Conservation (phyloP, 2,113 vertebrate genomes). For the Isichthys henryi region DNA sequence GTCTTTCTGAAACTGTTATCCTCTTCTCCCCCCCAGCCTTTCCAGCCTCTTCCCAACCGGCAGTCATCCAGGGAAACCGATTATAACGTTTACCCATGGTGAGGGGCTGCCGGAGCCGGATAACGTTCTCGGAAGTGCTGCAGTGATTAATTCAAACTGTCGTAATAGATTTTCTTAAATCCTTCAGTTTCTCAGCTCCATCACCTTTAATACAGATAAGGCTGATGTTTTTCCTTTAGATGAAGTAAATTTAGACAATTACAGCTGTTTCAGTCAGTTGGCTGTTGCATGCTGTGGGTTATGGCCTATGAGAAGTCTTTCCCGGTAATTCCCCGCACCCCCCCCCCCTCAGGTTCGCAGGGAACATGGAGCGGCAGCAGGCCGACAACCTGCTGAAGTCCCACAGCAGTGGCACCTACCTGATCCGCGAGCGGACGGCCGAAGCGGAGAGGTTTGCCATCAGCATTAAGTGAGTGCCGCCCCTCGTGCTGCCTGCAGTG, state of each 20-base stretch:
- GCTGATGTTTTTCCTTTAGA: neutral
- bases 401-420: slow-evolving; percentile 87
- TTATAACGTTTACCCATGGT: slow-evolving; percentile 86
- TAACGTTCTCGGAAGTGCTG: neutral
- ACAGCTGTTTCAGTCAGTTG: neutral
- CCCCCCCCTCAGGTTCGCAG: slow-evolving; percentile 76
- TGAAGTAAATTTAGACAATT: neutral
- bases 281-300: neutral
- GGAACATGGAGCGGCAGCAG: slow-evolving; percentile 93
- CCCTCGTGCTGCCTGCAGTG: neutral
- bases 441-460: slow-evolving; percentile 95
- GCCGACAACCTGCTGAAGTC: slow-evolving; percentile 89
- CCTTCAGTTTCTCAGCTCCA: neutral
- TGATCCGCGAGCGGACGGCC: slow-evolving; percentile 87
- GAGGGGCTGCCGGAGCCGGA: slow-evolving; percentile 36
- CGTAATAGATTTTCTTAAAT: neutral
- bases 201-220: neutral
- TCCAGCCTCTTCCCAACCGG: slow-evolving; percentile 68
- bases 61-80: slow-evolving; percentile 78
- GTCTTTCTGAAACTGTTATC: neutral
- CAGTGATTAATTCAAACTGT: neutral
- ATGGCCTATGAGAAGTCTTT: neutral
- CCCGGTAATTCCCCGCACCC: neutral
- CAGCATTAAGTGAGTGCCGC: slow-evolving; percentile 85
- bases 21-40: slow-evolving; percentile 44